A percentile compares a stretch with the other conserved stretches of the same genome.
phyloP scores from a whole-genome alignment of 2,113 vertebrate genomes.

The Phalacrocorax carbo region DNA sequence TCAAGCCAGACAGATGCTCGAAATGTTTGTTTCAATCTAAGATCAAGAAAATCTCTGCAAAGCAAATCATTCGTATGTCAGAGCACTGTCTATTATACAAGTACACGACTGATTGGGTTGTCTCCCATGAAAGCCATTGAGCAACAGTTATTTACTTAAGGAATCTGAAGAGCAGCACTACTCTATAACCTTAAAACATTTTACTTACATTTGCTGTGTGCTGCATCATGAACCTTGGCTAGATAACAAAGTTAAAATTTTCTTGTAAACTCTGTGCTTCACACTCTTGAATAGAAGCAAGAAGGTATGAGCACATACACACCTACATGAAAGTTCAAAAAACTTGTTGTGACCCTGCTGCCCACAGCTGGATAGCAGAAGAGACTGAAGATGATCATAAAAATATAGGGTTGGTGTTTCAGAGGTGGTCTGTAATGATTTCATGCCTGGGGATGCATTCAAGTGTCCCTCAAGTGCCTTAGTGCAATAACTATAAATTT shows the following conservation, averaged over 20 bases:
- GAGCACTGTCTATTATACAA: not conserved
- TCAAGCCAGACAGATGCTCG: not conserved
- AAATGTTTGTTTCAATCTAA: not conserved
- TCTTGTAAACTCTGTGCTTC: not conserved
- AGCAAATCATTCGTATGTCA: not conserved
- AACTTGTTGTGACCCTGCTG: not conserved
- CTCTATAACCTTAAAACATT: not conserved
- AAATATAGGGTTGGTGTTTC: not conserved
- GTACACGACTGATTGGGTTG: not conserved
- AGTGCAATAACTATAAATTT: not conserved
- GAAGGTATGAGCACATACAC: not conserved
- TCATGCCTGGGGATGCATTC: not conserved
- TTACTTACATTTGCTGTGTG: not conserved
- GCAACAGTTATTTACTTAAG: not conserved
- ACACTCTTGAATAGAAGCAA: not conserved
- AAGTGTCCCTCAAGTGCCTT: not conserved
- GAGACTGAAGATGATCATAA: not conserved
- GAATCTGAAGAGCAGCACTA: not conserved
- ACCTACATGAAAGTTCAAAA: not conserved
- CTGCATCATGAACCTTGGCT: not conserved
- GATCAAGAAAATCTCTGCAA: not conserved
- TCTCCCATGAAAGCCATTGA: not conserved
- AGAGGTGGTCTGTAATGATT: not conserved
- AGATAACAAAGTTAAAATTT: not conserved
- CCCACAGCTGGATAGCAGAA: not conserved